Percentiles rank a stretch among this genome's conserved stretches.
phyloP scores from a whole-genome alignment of 2,888 invertebrate genomes.

The Agrochola macilenta region DNA sequence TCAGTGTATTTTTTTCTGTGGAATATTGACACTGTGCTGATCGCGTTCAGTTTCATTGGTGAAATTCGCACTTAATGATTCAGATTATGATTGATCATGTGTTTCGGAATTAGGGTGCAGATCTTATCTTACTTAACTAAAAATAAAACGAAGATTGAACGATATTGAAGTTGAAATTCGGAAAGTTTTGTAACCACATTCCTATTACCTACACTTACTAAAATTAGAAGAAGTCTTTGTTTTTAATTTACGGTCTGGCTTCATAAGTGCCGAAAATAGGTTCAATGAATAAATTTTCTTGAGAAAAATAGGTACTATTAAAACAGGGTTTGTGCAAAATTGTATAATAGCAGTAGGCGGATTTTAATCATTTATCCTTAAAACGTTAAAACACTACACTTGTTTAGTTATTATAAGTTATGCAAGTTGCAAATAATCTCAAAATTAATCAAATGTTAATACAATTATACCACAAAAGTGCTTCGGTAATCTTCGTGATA shows the following conservation, averaged over 20 bases:
- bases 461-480: constrained; percentile 11
- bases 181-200: constrained; percentile 7
- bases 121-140: constrained; percentile 4
- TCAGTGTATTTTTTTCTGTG: no score
- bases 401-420: background rate
- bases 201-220: constrained; percentile 20
- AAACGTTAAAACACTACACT: background rate
- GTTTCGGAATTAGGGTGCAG: no score
- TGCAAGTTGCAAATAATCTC: constrained; percentile 23
- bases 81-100: no score
- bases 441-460: background rate
- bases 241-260: constrained; percentile 35
- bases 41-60: no score
- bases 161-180: constrained; percentile 16
- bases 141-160: background rate
- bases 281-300: background rate
- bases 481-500: constrained; percentile 19
- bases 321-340: background rate
- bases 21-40: no score
- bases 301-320: background rate
- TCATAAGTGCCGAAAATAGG: constrained; percentile 31
- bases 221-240: constrained; percentile 25
- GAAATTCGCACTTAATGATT: no score
- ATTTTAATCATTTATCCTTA: constrained; percentile 8
- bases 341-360: background rate